These are phyloP conservation scores for Cephalotes varians DNA, from an alignment of 2,888 invertebrate species.

Conservation along the genomic window DNA sequence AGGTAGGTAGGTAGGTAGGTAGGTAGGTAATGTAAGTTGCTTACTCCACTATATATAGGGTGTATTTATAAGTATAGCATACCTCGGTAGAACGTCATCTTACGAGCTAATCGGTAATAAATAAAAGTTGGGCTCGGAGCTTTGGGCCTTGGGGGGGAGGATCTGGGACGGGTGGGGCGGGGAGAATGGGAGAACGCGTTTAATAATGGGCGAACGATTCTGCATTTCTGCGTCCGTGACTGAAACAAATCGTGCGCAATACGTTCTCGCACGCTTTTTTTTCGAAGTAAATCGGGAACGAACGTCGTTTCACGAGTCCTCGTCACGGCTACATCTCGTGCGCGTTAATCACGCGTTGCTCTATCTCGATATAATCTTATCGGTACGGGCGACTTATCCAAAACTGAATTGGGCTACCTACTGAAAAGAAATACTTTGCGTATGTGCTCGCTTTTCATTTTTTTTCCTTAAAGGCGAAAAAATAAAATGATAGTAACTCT, in stretches of 20 bases:
- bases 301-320: slow-evolving; percentile 67
- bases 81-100: slow-evolving; percentile 85
- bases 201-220: slow-evolving; percentile 78
- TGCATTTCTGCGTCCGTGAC: slow-evolving; percentile 70
- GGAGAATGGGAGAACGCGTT: slow-evolving; percentile 44
- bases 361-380: slow-evolving; percentile 59
- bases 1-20: slow-evolving; percentile 68
- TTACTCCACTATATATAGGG: slow-evolving; percentile 85
- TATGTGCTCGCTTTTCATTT: slow-evolving; percentile 31
- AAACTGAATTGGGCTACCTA: slow-evolving; percentile 81
- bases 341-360: slow-evolving; percentile 50
- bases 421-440: slow-evolving; percentile 74
- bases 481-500: slow-evolving; percentile 54
- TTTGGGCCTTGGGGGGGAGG: slow-evolving; percentile 8
- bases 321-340: slow-evolving; percentile 70
- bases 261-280: slow-evolving; percentile 44
- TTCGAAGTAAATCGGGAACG: slow-evolving; percentile 64
- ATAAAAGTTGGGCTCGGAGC: slow-evolving; percentile 77
- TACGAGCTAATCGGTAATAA: slow-evolving; percentile 85
- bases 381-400: slow-evolving; percentile 67
- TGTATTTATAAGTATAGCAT: slow-evolving; percentile 85
- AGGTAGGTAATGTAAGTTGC: slow-evolving; percentile 80
- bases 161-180: background rate
- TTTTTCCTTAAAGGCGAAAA: slow-evolving; percentile 27
- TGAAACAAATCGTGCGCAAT: slow-evolving; percentile 58